phyloP scores from a whole-genome alignment of 2,113 vertebrate species.

The Probosciger aterrimus region DNA sequence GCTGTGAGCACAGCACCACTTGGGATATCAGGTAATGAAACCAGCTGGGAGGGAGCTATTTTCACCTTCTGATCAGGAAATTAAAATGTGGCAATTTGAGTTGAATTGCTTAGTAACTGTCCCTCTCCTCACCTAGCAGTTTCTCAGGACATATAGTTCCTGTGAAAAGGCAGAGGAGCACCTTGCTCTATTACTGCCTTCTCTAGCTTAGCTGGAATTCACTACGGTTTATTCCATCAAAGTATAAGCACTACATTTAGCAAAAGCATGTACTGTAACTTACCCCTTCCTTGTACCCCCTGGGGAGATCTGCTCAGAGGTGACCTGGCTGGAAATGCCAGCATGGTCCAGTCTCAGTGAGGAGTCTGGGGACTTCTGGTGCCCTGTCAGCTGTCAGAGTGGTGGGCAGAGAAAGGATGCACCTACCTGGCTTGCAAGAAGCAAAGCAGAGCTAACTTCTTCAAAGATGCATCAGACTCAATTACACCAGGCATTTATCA shows the following conservation, averaged over 20 bases:
- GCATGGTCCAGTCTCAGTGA: not conserved
- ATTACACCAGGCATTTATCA: not conserved
- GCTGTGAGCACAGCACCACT: accelerated
- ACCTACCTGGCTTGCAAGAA: not conserved
- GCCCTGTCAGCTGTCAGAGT: not conserved
- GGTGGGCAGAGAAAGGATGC: not conserved
- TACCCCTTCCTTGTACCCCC: not conserved
- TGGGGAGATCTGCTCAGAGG: not conserved
- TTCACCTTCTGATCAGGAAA: not conserved
- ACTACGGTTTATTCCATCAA: not conserved
- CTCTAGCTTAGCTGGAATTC: not conserved
- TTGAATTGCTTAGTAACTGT: not conserved
- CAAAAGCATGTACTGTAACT: not conserved
- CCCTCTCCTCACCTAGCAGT: not conserved
- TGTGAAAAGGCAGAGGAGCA: not conserved
- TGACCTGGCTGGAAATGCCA: not conserved
- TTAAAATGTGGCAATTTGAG: not conserved
- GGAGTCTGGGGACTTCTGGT: not conserved
- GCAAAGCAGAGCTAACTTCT: not conserved
- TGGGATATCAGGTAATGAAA: not conserved
- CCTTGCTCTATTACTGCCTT: not conserved
- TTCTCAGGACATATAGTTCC: not conserved
- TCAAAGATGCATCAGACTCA: not conserved
- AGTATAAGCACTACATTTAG: not conserved
- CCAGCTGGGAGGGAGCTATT: not conserved